Conservation (phyloP, 1,140 invertebrate species). For the Coboldia fuscipes region DNA sequence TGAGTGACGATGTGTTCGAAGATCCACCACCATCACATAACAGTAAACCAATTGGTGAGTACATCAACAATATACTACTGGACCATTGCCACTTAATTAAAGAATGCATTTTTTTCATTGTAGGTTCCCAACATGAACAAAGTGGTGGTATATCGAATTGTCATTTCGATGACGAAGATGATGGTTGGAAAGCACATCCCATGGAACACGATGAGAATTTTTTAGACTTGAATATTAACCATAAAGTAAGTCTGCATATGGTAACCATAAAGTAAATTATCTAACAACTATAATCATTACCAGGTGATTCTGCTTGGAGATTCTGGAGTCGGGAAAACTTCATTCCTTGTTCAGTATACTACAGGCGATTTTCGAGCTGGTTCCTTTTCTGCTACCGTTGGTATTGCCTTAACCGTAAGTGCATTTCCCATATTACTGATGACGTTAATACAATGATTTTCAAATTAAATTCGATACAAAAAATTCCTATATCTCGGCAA, state of each 20-base stretch:
- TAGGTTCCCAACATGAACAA: not conserved
- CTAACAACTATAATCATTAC: not conserved
- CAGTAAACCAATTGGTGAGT: no score
- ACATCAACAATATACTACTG: not conserved
- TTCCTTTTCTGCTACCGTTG: conserved; percentile 85
- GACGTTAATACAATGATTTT: not conserved
- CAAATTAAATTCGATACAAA: not conserved
- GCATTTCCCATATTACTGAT: not conserved
- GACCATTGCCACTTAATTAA: not conserved
- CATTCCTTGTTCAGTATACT: conserved; percentile 86
- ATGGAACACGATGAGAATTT: conserved; percentile 13
- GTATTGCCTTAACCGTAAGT: conserved; percentile 65
- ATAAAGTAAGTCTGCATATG: conserved; percentile 8
- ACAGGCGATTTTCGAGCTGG: conserved; percentile 77
- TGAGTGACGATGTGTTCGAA: not conserved
- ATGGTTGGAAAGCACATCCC: conserved; percentile 20
- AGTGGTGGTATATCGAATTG: not conserved
- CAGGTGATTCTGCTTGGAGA: conserved; percentile 44
- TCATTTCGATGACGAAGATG: conserved; percentile 11
- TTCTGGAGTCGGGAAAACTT: conserved; percentile 85
- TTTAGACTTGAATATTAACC: conserved; percentile 18
- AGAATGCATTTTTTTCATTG: not conserved
- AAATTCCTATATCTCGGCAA: no score
- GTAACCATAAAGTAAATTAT: not conserved
- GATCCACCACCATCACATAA: not conserved